These are phyloP conservation scores for Dione juno DNA, from an alignment of 2,888 invertebrate species.

Conservation along the genomic window DNA sequence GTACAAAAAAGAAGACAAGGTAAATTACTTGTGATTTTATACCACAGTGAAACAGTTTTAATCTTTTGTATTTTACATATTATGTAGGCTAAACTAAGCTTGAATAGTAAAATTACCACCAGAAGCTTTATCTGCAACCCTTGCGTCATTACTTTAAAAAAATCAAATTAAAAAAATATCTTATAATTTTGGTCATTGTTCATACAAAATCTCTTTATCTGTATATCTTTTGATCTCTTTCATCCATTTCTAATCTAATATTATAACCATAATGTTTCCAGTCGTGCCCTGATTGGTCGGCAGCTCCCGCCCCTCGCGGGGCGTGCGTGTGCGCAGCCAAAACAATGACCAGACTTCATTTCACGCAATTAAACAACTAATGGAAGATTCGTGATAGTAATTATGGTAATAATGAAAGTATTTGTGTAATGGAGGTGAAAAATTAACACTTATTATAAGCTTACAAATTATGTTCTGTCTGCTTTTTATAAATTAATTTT, in stretches of 20 bases:
- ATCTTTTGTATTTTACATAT: too few species aligned
- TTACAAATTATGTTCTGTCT: background rate
- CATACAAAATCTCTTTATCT: slow-evolving; percentile 6
- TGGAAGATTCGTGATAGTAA: slow-evolving; percentile 43
- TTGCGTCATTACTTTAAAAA: background rate
- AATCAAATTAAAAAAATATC: background rate
- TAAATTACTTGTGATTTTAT: too few species aligned
- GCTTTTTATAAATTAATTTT: too few species aligned
- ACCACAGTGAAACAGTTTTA: too few species aligned
- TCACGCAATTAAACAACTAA: slow-evolving; percentile 52
- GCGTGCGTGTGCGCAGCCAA: slow-evolving; percentile 53
- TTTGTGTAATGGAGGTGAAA: slow-evolving; percentile 12
- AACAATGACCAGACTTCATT: slow-evolving; percentile 57
- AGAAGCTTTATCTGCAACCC: too few species aligned
- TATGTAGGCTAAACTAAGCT: too few species aligned
- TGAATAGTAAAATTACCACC: too few species aligned
- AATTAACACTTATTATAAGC: slow-evolving; percentile 22
- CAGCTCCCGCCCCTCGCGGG: slow-evolving; percentile 60
- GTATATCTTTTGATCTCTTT: slow-evolving; percentile 13
- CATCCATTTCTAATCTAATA: slow-evolving; percentile 32
- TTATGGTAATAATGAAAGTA: slow-evolving; percentile 39
- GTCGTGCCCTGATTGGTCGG: slow-evolving; percentile 58
- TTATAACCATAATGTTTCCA: slow-evolving; percentile 35
- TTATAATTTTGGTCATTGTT: background rate
- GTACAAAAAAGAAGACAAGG: background rate